Percentiles rank a stretch among this genome's conserved stretches.
phyloP scores from a whole-genome alignment of 64 coral and sea anemone species.

The Stichodactyla mertensii region DNA sequence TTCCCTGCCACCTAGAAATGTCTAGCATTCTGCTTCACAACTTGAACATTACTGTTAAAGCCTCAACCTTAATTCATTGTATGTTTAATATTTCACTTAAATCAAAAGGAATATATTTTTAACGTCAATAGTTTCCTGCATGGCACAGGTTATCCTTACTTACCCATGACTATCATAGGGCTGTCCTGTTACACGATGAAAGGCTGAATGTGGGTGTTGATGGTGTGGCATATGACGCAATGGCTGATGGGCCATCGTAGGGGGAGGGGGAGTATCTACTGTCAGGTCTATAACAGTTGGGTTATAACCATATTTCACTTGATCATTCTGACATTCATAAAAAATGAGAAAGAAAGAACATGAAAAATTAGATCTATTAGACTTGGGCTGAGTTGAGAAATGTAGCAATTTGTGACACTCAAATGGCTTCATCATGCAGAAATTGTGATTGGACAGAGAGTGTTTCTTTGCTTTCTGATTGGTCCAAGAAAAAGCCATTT shows the following conservation, averaged over 20 bases:
- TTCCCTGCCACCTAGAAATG: no score
- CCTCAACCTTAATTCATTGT: no score
- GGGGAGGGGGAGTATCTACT: conserved; percentile 44
- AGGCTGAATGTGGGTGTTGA: conserved; percentile 66
- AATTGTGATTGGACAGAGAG: no score
- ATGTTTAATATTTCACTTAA: no score
- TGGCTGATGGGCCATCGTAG: conserved; percentile 78
- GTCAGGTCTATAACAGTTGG: conserved; percentile 85
- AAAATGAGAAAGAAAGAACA: background rate
- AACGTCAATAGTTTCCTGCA: no score
- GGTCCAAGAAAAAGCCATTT: no score
- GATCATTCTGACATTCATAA: conserved; percentile 61
- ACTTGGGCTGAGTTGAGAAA: background rate
- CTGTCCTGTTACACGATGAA: conserved; percentile 78
- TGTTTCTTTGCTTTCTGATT: no score
- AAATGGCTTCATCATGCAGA: no score
- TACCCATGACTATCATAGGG: conserved; percentile 73
- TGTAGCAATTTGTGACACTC: no score
- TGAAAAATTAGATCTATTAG: background rate
- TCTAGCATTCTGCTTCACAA: no score
- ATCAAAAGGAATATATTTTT: no score
- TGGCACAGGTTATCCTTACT: background rate
- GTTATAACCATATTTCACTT: conserved; percentile 50
- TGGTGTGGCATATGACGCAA: conserved; percentile 75
- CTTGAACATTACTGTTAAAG: no score